These are phyloP conservation scores for Eumacrocentrus americanus DNA, from an alignment of 2,888 invertebrate species.

Conservation along the genomic window DNA sequence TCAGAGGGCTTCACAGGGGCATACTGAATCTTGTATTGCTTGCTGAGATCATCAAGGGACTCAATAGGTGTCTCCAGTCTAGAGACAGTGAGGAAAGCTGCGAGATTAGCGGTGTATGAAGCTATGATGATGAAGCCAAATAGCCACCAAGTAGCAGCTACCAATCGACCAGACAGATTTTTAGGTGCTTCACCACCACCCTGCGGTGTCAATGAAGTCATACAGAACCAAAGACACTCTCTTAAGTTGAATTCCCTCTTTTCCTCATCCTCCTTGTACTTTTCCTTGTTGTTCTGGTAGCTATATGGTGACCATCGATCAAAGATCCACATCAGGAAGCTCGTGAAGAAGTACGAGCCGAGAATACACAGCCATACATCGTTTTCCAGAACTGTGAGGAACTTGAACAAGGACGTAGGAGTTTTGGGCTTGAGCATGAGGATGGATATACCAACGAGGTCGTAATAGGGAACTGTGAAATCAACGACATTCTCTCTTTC, in stretches of 20 bases:
- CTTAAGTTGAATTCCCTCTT: slow-evolving; percentile 93
- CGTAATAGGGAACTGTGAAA: slow-evolving; percentile 98
- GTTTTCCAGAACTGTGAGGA: slow-evolving; percentile 92
- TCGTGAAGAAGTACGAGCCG: slow-evolving; percentile 93
- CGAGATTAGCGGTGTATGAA: slow-evolving; percentile 97
- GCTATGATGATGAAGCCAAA: slow-evolving; percentile 99
- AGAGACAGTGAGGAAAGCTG: slow-evolving; percentile 95
- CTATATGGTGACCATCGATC: slow-evolving; percentile 98
- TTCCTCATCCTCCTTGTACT: slow-evolving; percentile 91
- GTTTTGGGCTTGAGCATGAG: slow-evolving; percentile 90
- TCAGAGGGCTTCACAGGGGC: slow-evolving; percentile 88
- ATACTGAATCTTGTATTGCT: slow-evolving; percentile 95
- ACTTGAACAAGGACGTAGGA: slow-evolving; percentile 93
- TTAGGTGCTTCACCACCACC: slow-evolving; percentile 96
- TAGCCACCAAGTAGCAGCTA: slow-evolving; percentile 99
- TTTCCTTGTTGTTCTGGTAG: slow-evolving; percentile 91
- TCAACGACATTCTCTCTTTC: slow-evolving; percentile 96
- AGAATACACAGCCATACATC: slow-evolving; percentile 97
- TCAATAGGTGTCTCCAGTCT: slow-evolving; percentile 91
- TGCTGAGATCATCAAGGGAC: slow-evolving; percentile 91
- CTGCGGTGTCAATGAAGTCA: slow-evolving; percentile 95
- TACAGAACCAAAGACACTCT: slow-evolving; percentile 98
- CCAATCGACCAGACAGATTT: slow-evolving; percentile 90
- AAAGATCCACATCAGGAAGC: slow-evolving; percentile 93
- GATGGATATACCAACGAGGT: slow-evolving; percentile 95